phyloP scores from a whole-genome alignment of 1,140 invertebrate species.

The Anastrepha ludens region DNA sequence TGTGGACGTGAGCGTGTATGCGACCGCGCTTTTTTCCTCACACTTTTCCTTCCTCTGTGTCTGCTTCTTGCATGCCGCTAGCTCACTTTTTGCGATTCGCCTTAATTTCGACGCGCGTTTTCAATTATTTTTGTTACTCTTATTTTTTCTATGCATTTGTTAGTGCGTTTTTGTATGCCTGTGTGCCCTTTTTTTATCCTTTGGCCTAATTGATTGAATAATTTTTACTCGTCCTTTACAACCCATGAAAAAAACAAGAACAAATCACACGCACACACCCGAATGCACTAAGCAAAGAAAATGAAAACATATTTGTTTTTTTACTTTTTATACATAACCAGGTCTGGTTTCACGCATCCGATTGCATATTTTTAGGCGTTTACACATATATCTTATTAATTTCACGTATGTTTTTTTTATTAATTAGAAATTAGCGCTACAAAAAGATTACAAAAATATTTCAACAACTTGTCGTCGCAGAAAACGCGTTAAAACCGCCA shows the following conservation, averaged over 20 bases:
- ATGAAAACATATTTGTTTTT: background rate
- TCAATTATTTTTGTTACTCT: constrained; percentile 1
- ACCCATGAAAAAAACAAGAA: background rate
- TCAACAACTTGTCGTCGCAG: background rate
- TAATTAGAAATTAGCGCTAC: background rate
- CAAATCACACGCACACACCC: background rate
- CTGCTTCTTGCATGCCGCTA: background rate
- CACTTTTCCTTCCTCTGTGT: background rate
- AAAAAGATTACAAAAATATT: constrained; percentile 27
- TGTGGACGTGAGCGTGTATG: background rate
- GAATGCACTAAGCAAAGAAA: background rate
- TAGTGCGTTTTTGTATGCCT: background rate
- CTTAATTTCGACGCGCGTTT: constrained; percentile 37
- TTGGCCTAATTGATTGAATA: constrained; percentile 38
- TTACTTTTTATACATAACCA: background rate
- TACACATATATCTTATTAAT: background rate
- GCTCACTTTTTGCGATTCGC: background rate
- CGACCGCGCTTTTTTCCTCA: constrained; percentile 35
- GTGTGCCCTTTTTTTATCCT: constrained; percentile 12
- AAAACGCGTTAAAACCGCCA: constrained; percentile 31
- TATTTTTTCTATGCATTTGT: background rate
- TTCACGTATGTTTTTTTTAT: background rate
- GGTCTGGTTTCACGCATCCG: background rate
- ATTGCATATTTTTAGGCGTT: constrained; percentile 31
- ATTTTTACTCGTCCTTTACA: constrained; percentile 21